Conservation (phyloP, 2,797 vertebrate species). For the Nyctibius grandis region DNA sequence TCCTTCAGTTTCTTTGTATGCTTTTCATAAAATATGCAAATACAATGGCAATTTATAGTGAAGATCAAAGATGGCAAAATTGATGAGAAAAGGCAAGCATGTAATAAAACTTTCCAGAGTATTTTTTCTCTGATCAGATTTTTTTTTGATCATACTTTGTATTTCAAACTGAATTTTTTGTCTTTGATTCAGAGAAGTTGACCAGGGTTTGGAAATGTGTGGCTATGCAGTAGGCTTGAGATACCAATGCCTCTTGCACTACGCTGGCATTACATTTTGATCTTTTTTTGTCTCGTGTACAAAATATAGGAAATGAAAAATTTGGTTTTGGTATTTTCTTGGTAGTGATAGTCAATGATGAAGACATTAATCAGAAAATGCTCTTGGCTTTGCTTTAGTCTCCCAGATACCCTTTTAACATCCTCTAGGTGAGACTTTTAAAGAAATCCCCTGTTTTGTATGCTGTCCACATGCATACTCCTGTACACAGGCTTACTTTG, state of each 20-base stretch:
- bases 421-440: background rate
- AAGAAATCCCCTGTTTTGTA: background rate
- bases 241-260: background rate
- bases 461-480: background rate
- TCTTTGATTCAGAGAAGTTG: background rate
- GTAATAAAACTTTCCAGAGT: background rate
- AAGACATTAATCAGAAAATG: background rate
- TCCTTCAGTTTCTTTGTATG: background rate
- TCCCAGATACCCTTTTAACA: background rate
- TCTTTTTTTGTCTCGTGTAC: accelerated
- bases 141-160: background rate
- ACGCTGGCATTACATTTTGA: background rate
- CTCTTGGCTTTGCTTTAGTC: background rate
- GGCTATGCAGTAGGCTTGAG: background rate
- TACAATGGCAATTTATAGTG: background rate
- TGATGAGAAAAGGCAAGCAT: background rate
- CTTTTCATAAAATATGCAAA: background rate
- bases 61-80: background rate
- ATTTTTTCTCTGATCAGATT: background rate
- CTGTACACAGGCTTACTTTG: background rate
- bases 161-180: background rate
- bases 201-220: background rate
- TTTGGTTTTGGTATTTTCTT: background rate
- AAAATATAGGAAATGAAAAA: background rate
- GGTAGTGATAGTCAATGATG: background rate